Evolutionary conservation across 1,140 invertebrate species (phyloP), one percentile per base, ranked within the genome.

Genomic region (Colletes latitarsis): DNA sequence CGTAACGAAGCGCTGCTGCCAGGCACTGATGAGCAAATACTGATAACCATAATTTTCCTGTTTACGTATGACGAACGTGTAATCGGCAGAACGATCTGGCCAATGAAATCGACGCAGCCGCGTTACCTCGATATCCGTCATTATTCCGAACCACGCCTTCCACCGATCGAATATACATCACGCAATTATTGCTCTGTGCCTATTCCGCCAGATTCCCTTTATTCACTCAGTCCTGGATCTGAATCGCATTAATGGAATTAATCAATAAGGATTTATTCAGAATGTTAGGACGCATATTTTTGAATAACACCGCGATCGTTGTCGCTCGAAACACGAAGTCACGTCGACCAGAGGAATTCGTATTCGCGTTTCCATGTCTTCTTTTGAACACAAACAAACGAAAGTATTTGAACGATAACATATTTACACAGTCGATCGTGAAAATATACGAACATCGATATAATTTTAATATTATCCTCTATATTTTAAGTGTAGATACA

Each of bases 11-110:
- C 41, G 9, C 6, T 17, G 43, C 6, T 43, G 53, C 21, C 6
- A 9, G 5, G 15, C 14, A 39, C 21, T 14, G 8, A 21, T 19
- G 10, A 57, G 71, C 43, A n/a, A 19, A 19, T 53, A 57, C 14
- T 21, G 19, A 57, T 55, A 43, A 46, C 41, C 41, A 58, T 74
- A 80, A 80, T 74, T 73, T 79, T 52, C 52, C 62, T 66, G 53
- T 74, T 80, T 46, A 19, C 30, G 39, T 78, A 67, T 9, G 63
- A 49, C n/a, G 49, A 63, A 63, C 41, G 52, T 30, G 57, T 39
- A 62, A 21, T 10, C 39, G 53, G 21, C 15, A 6, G 6, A 66
- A 62, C 41, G 6, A 70, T 39, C 21, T 30, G 17, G 9, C 17
- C 49, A 73, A 79, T 79, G 15, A 73, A 55, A 79, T 57, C 21